These are phyloP conservation scores for Hymenopus coronatus DNA, from an alignment of 2,888 invertebrate genomes.

Conservation along the genomic window DNA sequence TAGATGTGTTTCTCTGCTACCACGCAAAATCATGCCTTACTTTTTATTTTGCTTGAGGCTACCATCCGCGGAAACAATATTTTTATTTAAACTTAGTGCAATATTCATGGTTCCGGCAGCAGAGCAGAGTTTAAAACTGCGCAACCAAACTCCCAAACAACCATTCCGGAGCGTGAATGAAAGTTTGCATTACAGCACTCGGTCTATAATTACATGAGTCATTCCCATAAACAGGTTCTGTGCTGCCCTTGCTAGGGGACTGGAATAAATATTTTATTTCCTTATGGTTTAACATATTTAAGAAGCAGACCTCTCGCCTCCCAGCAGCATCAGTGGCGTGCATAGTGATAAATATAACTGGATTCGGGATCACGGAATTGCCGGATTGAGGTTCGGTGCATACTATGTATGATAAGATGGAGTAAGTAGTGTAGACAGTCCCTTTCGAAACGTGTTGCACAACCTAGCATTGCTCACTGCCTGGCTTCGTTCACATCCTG, in stretches of 20 bases:
- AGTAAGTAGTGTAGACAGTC: too few species aligned
- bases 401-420: too few species aligned
- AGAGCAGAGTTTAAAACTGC: neutral
- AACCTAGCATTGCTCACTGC: too few species aligned
- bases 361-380: too few species aligned
- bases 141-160: neutral
- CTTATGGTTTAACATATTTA: neutral
- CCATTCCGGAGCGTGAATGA: neutral
- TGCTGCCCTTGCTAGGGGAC: neutral
- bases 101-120: neutral
- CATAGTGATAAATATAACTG: too few species aligned
- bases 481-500: too few species aligned
- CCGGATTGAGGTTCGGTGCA: too few species aligned
- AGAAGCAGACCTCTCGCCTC: neutral
- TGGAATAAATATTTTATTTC: neutral
- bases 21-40: neutral
- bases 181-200: neutral
- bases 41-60: neutral
- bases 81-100: neutral
- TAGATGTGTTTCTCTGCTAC: neutral
- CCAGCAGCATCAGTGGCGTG: neutral
- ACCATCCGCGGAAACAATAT: neutral
- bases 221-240: neutral
- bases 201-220: neutral
- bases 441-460: too few species aligned